Evolutionary conservation across 1,140 invertebrate genomes (phyloP), one percentile per base, ranked within the genome.

Genomic region (Asobara japonica): DNA sequence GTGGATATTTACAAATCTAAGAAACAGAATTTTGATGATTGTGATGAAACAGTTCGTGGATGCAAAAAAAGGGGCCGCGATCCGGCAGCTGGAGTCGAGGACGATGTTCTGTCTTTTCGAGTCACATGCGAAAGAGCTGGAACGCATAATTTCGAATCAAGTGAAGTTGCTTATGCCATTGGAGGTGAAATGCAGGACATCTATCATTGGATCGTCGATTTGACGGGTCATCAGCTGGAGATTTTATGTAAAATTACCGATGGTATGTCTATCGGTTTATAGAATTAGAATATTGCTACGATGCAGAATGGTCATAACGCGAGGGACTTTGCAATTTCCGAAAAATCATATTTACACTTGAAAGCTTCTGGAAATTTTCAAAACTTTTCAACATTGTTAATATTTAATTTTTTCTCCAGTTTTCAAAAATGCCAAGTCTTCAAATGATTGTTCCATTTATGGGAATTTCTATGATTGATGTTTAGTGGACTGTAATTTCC

Each of bases 161-260:
- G 84, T 74, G 87, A 90, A 64, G 89, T 87, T 20, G 89, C 89
- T 1, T 77, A 78, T 29, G 79, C 80, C 62, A 88, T 91, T 77
- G 91, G 91, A 20, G 89, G 87, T 31, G 83, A 83, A 69, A 76
- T 91, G 22, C 87, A 90, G 73, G 87, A 89, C 71, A 86, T 86
- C 70, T 90, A 89, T 79, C 75, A 86, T 18, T 91, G 91, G 91
- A 85, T 89, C 69, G 90, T 91, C 3, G 88, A 90, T 74, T 79
- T 91, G 69, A 87, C 83, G 29, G 78, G 84, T 13, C 90, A 88
- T 83, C 86, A 91, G 77, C 79, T 91, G 33, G 90, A 91, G 79
- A 83, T 91, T 45, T 75, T 91, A 56, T 80, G 90, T 60, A 87
- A 86, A 76, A 86, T 91, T 64, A 84, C 78, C 36, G 7, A 76